Base-by-base conservation (phyloP, 23 tunicate species). In the Aplidium turbinatum region DNA sequence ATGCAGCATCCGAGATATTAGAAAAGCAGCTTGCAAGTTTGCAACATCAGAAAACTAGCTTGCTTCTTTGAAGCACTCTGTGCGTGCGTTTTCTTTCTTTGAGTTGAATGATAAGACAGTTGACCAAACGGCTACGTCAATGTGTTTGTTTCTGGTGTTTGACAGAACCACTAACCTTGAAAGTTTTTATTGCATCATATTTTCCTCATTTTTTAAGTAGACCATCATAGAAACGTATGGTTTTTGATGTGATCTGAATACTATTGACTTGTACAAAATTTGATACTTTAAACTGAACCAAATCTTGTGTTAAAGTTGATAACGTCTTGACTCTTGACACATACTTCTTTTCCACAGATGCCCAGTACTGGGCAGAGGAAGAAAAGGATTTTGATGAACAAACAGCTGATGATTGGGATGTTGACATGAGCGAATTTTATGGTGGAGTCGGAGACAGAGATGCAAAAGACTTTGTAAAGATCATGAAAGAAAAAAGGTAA, bases 361-460 rank as follows among this genome's bases (percentile, higher is more conserved):
- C 97, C 1, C 97, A 90, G 63, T 90, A 76, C 77, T 90, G 97
- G 97, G 68, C 69, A 13, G 64, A 78, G 57, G 75, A 83, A 34
- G 85, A 90, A 27, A 85, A 85, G 30, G 97, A 83, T 58, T 90
- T 90, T 72, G 91, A 84, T 47, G 91, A 84, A 42, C 78, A 84
- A 58, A 84, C 76, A 16, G 33, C 91, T 13, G 91, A 90, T 78
- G 82, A 90, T 55, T 90, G 89, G 89, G 89, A 90, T 45, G 81
- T 90, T 33, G 97, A 90, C 55, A 78, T 78, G 84, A 78, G 85
- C 22, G 81, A 39, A 33, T 82, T 69, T 78, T 90, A 90, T 75
- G 97, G 97, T 0, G 76, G 55, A 35, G 72, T 53, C 16, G 97
- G 97, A 3, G 97, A 90, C 62, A 40, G 83, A 24, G 97, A 90